Evolutionary conservation across 2,797 vertebrate genomes (phyloP).

Genomic region (Neosilurus mollespiculum): DNA sequence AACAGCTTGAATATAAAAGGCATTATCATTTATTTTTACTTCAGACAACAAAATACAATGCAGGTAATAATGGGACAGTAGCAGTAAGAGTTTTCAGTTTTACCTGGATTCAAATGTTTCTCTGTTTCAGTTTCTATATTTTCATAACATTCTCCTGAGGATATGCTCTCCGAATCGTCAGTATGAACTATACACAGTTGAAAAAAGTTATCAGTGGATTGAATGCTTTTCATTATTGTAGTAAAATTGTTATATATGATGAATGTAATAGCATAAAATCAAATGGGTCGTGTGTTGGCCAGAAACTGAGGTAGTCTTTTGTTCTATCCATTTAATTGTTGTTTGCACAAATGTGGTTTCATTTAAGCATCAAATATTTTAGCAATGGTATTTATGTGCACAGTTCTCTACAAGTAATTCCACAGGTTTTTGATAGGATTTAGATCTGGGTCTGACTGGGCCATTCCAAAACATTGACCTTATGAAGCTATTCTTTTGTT

Average conservation of each 20-base stretch:
- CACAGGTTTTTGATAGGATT: background rate
- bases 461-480: background rate
- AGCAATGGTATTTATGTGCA: background rate
- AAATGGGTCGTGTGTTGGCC: background rate
- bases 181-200: background rate
- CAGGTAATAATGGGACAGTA: background rate
- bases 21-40: background rate
- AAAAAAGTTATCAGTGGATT: background rate
- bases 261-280: background rate
- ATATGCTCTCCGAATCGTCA: conserved; percentile 50
- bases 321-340: background rate
- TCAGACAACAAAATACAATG: background rate
- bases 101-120: conserved; percentile 32
- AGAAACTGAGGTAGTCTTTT: background rate
- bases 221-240: no score
- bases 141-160: conserved; percentile 49
- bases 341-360: background rate
- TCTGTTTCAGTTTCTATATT: conserved; percentile 21
- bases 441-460: background rate
- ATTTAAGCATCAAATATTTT: background rate
- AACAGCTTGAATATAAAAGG: background rate
- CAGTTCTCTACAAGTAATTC: background rate
- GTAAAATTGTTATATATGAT: background rate
- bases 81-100: background rate
- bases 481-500: background rate